A percentile compares a stretch with the other conserved stretches of the same genome.
Conservation (phyloP, 2,797 vertebrate genomes). For the Telmatherina bonti region DNA sequence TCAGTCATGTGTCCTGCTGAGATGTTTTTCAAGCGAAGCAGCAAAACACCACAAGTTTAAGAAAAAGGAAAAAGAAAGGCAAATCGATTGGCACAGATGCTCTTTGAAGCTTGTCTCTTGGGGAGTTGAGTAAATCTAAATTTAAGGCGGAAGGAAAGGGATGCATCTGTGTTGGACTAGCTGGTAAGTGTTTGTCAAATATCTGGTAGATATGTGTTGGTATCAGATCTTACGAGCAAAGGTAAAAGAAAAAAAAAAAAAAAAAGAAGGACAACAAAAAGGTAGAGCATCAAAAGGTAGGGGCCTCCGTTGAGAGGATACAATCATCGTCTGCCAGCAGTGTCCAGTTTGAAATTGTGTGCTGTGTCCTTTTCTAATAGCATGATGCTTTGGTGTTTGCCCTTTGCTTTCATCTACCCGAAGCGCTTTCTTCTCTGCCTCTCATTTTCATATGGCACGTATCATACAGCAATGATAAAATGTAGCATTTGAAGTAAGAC, state of each 20-base stretch:
- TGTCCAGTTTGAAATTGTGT: constrained; percentile 11
- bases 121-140: background rate
- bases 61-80: background rate
- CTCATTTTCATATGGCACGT: constrained; percentile 8
- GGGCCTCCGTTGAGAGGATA: constrained; percentile 32
- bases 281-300: constrained; percentile 48
- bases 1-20: constrained; percentile 13
- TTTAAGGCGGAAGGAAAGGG: constrained; percentile 21
- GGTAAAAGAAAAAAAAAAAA: constrained; percentile 6
- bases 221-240: constrained; percentile 15
- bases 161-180: constrained; percentile 21
- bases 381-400: constrained; percentile 30
- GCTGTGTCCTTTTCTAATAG: constrained; percentile 24
- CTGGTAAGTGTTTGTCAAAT: constrained; percentile 45
- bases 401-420: constrained; percentile 14
- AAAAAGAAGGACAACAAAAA: constrained; percentile 32
- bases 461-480: constrained; percentile 1
- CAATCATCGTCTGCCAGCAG: constrained; percentile 35
- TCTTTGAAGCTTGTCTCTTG: background rate
- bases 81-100: background rate
- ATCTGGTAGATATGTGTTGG: constrained; percentile 8
- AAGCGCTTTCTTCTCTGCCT: constrained; percentile 5
- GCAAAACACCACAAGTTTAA: background rate
- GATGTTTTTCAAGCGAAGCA: background rate
- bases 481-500: background rate